These are phyloP conservation scores for Quadriops clusia DNA, from an alignment of 2,888 invertebrate genomes.

Conservation along the genomic window DNA sequence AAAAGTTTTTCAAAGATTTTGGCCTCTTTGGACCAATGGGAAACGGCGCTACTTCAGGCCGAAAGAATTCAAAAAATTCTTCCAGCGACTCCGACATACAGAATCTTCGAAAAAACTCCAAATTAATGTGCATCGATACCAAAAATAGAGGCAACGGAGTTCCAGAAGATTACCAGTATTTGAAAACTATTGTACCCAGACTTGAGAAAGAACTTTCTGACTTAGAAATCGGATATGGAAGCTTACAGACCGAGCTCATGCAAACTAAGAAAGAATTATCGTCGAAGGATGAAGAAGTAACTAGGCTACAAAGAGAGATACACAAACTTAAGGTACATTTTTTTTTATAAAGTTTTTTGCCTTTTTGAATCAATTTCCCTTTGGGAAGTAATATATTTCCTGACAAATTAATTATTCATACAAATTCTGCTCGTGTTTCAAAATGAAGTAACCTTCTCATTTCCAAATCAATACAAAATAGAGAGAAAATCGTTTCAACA, in stretches of 20 bases:
- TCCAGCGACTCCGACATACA: conserved; percentile 23
- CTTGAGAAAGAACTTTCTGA: conserved; percentile 39
- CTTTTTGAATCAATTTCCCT: no score
- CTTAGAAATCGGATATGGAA: conserved; percentile 38
- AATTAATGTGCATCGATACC: conserved; percentile 21
- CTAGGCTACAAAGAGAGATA: conserved; percentile 52
- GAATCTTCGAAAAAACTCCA: conserved; percentile 2
- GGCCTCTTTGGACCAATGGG: conserved; percentile 34
- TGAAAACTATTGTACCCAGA: conserved; percentile 35
- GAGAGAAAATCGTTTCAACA: no score
- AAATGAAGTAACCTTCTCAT: no score
- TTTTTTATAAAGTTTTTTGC: no score
- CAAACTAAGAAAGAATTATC: conserved; percentile 43
- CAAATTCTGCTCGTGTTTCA: no score
- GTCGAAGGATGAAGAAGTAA: conserved; percentile 45
- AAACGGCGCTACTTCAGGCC: conserved; percentile 27
- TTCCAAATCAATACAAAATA: no score
- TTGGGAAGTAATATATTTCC: no score
- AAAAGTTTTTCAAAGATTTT: conserved; percentile 33
- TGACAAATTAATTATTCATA: no score
- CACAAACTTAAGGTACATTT: conserved; percentile 61
- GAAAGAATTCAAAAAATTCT: conserved; percentile 22
- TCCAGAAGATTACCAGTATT: conserved; percentile 31
- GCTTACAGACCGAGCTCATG: conserved; percentile 43
- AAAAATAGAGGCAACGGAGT: conserved; percentile 24